Percentiles rank a stretch among this genome's conserved stretches.
Evolutionary conservation across 2,113 vertebrate genomes (phyloP).

Genomic region (Ovis aries): ARS-UI_Ramb_v3.0 NC_056069.1:14795001-14795500

Average conservation of each 20-base stretch:
- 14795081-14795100: constrained; percentile 40
- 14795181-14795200: constrained; percentile 61
- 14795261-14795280: background rate
- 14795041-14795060: constrained; percentile 61
- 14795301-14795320: constrained; percentile 18
- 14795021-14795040: constrained; percentile 57
- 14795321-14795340: background rate
- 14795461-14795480: background rate
- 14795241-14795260: constrained; percentile 20
- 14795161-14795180: constrained; percentile 50
- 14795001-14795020: constrained; percentile 4
- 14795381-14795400: background rate
- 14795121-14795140: constrained; percentile 48
- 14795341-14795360: background rate
- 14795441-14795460: constrained; percentile 15
- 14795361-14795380: background rate
- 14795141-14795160: constrained; percentile 59
- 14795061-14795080: constrained; percentile 37
- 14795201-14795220: constrained; percentile 58
- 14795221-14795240: constrained; percentile 53
- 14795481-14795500: background rate
- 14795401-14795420: background rate
- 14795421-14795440: background rate
- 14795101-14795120: constrained; percentile 58
- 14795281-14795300: background rate